Conservation (phyloP, 2,797 vertebrate species). For the Numenius phaeopus region DNA sequence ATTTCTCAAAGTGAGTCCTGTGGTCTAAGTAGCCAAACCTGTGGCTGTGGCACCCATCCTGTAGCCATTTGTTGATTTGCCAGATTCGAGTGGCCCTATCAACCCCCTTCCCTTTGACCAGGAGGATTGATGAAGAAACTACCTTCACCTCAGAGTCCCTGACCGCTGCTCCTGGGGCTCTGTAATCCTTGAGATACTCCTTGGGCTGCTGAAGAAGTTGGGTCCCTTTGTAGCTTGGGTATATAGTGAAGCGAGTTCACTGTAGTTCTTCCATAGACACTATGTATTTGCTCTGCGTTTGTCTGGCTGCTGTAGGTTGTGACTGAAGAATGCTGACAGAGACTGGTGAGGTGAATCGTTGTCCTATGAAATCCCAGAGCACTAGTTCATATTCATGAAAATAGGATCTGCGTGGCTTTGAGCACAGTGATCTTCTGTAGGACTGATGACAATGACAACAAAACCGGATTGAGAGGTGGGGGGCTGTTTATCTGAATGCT, state of each 20-base stretch:
- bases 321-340: not conserved
- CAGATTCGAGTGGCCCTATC: not conserved
- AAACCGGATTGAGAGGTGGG: not conserved
- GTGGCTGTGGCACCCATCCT: not conserved
- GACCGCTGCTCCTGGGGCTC: not conserved
- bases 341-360: accelerated
- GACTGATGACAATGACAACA: not conserved
- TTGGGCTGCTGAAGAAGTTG: not conserved
- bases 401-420: not conserved
- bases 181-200: not conserved
- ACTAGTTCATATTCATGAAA: not conserved
- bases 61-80: not conserved
- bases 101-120: not conserved
- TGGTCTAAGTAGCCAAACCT: not conserved
- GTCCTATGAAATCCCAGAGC: not conserved
- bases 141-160: not conserved
- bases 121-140: not conserved
- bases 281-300: not conserved
- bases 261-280: not conserved
- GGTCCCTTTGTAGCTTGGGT: not conserved
- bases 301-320: not conserved
- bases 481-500: not conserved
- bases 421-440: not conserved
- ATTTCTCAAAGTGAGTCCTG: not conserved
- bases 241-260: not conserved